Evolutionary conservation across 2,113 vertebrate genomes (phyloP), one percentile per base, ranked within the genome.

Genomic region (Seriola dumerili): DNA sequence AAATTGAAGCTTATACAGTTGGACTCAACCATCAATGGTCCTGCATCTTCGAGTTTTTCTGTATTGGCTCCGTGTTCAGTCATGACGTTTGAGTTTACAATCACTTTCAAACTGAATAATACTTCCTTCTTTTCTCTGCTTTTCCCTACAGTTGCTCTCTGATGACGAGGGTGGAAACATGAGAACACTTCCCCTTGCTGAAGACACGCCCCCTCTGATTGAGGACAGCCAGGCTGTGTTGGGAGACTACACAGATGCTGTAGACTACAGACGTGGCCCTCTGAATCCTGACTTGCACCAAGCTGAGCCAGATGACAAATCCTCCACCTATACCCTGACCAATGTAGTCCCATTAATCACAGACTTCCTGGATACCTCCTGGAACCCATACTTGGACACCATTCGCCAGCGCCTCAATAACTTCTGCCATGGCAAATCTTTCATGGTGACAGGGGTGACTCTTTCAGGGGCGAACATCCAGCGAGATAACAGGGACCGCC

Each of bases 311-410:
- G 80, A 70, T 3, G 95, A 96, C 89, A 96, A 92, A 44, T 64
- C 80, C 0, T 92, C 96, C 1, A 97, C 95, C 25, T 97, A 97
- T 77, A 96, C 95, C 34, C 92, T 97, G 63, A 96, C 96, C 48
- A 97, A 97, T 58, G 94, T 96, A 0, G 94, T 96, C 9, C 96
- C 96, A 2, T 93, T 95, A 48, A 13, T 94, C 32, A 78, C 83
- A 14, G 73, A 91, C 62, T 89, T 95, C 76, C 55, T 94, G 23
- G 91, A 94, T 2, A 55, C 81, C 8, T 88, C 88, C 25, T 95
- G 95, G 95, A 72, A 84, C 36, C 87, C 91, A 0, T 93, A 93
- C 62, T 25, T 93, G 29, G 90, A 94, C 34, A 9, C 12, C 0
- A 64, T 94, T 7, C 94, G 95, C 17, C 85, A 74, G 19, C 92